Conservation (phyloP, 2,888 invertebrate species). For the Geotrupes spiniger region DNA sequence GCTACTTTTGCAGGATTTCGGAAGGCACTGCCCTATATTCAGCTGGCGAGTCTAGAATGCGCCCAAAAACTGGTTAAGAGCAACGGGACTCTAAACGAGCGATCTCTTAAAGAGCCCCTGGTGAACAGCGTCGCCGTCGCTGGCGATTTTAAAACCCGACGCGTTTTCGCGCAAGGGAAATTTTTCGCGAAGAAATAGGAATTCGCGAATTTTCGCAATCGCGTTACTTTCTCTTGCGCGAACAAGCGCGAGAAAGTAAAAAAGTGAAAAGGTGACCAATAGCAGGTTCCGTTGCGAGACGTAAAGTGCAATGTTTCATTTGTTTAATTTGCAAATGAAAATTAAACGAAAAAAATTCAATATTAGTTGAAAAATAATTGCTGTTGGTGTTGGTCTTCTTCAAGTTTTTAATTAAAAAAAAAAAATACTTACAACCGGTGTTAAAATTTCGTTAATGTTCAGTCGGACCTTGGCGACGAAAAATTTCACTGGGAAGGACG, state of each 20-base stretch:
- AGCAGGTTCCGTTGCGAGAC: background rate
- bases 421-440: slow-evolving; percentile 45
- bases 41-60: slow-evolving; percentile 61
- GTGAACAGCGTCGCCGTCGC: no score
- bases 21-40: slow-evolving; percentile 73
- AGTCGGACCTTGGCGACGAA: slow-evolving; percentile 55
- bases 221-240: no score
- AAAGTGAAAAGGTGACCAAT: background rate
- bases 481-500: slow-evolving; percentile 62
- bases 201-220: no score
- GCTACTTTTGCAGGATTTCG: slow-evolving; percentile 60
- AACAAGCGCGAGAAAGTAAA: background rate
- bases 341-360: background rate
- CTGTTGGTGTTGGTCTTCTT: no score
- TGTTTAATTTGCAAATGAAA: slow-evolving; percentile 2
- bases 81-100: no score
- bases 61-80: no score
- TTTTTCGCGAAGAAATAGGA: no score
- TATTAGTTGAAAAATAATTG: background rate
- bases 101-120: no score
- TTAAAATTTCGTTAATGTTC: slow-evolving; percentile 42
- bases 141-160: no score
- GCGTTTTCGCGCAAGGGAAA: no score
- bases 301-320: no score
- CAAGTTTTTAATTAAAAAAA: slow-evolving; percentile 4